Evolutionary conservation across 2,113 vertebrate species (phyloP).

Genomic region (Lasiurus borealis): DNA sequence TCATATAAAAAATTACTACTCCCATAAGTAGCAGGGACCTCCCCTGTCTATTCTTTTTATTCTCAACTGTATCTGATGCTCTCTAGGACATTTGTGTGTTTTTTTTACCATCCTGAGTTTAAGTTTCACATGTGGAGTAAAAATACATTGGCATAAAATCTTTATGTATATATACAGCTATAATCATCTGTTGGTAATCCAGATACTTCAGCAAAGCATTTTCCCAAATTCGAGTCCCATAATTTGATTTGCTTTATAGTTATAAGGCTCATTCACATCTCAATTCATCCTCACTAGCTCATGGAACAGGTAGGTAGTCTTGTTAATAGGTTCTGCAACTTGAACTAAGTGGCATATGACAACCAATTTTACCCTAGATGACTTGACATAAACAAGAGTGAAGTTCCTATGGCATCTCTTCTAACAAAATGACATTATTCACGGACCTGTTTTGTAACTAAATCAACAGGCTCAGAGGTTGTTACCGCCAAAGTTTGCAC

Average conservation of each 20-base stretch:
- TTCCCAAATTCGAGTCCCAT: background rate
- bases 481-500: background rate
- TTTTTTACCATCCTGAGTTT: background rate
- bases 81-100: background rate
- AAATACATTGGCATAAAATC: constrained; percentile 6
- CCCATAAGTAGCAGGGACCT: background rate
- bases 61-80: background rate
- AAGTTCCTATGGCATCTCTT: background rate
- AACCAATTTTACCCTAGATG: background rate
- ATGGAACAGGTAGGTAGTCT: background rate
- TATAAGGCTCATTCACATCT: background rate
- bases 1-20: background rate
- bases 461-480: background rate
- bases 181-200: background rate
- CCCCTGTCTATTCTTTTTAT: background rate
- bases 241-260: background rate
- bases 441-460: background rate
- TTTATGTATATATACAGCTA: background rate
- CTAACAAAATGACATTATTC: background rate
- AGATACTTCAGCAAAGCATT: background rate
- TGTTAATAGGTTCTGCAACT: background rate
- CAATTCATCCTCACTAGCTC: background rate
- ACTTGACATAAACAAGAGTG: background rate
- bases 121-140: background rate
- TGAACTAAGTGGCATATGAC: no score